A percentile compares a stretch with the other conserved stretches of the same genome.
phyloP scores from a whole-genome alignment of 2,797 vertebrate genomes.

The Sciurus carolinensis region DNA sequence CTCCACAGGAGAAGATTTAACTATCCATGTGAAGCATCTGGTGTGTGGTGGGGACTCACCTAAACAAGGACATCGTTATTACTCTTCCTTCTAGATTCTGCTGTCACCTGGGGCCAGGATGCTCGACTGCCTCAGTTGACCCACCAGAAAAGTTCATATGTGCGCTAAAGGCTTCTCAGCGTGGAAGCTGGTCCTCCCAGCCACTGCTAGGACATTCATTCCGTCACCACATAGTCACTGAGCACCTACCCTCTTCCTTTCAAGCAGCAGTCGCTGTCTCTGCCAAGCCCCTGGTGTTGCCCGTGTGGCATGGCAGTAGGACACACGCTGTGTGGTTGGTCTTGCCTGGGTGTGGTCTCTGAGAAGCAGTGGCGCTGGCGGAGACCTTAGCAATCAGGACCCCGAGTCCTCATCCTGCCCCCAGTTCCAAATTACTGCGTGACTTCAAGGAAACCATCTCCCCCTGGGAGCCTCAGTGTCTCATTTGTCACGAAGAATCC shows the following conservation, averaged over 20 bases:
- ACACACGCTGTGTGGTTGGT: accelerated
- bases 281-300: neutral
- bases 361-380: accelerated
- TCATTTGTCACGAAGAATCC: neutral
- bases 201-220: neutral
- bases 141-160: neutral
- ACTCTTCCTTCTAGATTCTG: no score
- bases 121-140: neutral
- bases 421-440: neutral
- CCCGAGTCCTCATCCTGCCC: neutral
- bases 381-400: neutral
- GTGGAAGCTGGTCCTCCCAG: neutral
- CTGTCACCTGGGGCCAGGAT: neutral
- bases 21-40: accelerated
- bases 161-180: neutral
- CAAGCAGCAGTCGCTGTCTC: accelerated
- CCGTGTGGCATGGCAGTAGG: neutral
- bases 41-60: neutral
- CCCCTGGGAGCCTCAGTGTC: neutral
- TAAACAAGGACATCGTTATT: neutral
- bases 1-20: neutral
- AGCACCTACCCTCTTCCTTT: neutral
- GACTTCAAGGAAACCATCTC: neutral
- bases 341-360: accelerated
- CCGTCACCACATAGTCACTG: neutral